Evolutionary conservation across 2,113 vertebrate genomes (phyloP).

Genomic region (Gopherus evgoodei): DNA sequence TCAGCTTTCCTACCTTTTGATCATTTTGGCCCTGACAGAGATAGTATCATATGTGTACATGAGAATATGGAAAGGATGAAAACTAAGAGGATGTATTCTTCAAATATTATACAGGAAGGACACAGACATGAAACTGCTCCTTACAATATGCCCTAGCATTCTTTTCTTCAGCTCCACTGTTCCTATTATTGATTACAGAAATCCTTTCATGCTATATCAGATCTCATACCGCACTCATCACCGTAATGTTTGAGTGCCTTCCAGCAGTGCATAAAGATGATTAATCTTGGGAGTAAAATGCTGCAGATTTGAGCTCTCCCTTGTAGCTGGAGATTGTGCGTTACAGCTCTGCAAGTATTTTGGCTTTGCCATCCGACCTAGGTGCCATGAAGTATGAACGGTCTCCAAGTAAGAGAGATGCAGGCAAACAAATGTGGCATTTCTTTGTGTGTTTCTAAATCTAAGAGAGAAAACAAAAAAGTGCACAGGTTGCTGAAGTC

Average conservation of each 20-base stretch:
- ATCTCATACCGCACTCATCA: too few relatives aligned
- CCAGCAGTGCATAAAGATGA: background rate
- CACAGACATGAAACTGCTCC: background rate
- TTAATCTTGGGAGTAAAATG: background rate
- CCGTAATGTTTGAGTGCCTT: too few relatives aligned
- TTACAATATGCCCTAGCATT: background rate
- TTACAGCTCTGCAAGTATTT: background rate
- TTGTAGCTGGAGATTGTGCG: background rate
- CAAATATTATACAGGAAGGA: background rate
- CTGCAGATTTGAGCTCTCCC: background rate
- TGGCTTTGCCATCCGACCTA: background rate
- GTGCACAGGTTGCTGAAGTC: background rate
- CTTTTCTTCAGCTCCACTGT: background rate
- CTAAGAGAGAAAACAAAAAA: background rate
- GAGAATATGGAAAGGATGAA: background rate
- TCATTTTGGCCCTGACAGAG: background rate
- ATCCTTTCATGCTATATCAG: background rate
- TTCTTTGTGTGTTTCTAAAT: constrained; percentile 17
- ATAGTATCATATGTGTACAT: background rate
- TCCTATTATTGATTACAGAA: background rate
- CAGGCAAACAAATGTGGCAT: rapidly evolving
- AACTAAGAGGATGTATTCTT: background rate
- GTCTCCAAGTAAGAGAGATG: background rate
- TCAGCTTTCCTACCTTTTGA: background rate
- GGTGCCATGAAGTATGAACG: background rate